Evolutionary conservation across 2,113 vertebrate species (phyloP).

Genomic region (Patagioenas fasciata): DNA sequence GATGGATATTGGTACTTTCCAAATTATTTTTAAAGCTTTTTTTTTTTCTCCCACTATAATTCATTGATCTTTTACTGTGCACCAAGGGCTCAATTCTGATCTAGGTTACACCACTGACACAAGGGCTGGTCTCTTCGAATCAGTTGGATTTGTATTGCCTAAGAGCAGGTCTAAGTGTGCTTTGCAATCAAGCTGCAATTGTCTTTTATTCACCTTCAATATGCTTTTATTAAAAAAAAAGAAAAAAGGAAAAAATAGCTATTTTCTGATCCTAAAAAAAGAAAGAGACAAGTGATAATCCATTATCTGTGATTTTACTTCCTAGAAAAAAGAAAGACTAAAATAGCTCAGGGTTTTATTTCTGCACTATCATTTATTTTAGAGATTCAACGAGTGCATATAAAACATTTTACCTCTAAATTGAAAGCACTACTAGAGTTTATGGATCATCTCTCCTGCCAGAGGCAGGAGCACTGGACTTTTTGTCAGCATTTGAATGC

Average conservation of each 20-base stretch:
- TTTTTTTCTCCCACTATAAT: background rate
- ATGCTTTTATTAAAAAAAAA: background rate
- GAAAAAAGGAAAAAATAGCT: background rate
- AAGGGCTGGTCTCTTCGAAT: background rate
- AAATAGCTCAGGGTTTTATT: constrained; percentile 28
- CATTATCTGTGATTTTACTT: background rate
- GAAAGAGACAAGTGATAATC: background rate
- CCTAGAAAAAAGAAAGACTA: background rate
- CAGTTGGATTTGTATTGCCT: background rate
- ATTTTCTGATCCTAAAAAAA: background rate
- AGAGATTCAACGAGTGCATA: background rate
- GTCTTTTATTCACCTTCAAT: constrained; percentile 18
- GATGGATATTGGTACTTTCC: constrained; percentile 18
- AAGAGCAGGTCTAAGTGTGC: background rate
- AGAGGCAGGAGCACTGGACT: background rate
- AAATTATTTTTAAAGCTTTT: constrained; percentile 24
- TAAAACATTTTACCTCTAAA: constrained; percentile 31
- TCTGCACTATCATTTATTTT: constrained; percentile 19
- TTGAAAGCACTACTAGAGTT: constrained; percentile 6
- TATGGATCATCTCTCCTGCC: constrained; percentile 1
- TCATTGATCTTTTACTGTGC: background rate
- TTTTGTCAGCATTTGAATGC: background rate
- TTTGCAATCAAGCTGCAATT: background rate
- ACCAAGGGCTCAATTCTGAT: background rate
- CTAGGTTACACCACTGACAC: background rate